Evolutionary conservation across 1,140 invertebrate genomes (phyloP).

Genomic region (Diploscapter pachys): DNA sequence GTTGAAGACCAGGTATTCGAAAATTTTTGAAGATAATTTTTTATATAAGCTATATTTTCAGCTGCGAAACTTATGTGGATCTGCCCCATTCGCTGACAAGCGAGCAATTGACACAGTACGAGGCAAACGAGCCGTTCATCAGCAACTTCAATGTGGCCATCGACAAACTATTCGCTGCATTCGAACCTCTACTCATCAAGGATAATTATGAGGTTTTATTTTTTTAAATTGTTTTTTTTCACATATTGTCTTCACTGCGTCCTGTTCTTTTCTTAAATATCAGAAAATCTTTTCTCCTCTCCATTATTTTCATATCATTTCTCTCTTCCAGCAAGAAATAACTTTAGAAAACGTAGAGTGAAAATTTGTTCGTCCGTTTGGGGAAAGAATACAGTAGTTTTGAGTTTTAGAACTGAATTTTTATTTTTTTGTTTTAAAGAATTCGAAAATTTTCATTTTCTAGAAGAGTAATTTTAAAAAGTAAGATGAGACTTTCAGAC

Average conservation of each 20-base stretch:
- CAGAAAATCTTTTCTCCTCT: neutral
- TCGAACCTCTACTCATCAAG: slow-evolving; percentile 65
- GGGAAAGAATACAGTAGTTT: too few relatives aligned
- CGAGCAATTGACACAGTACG: slow-evolving; percentile 80
- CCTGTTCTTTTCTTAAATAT: neutral
- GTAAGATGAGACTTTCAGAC: neutral
- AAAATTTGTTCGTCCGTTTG: slow-evolving; percentile 50
- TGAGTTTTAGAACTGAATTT: too few relatives aligned
- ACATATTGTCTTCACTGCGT: neutral
- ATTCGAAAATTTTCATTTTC: too few relatives aligned
- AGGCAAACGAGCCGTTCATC: slow-evolving; percentile 85
- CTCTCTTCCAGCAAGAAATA: slow-evolving; percentile 52
- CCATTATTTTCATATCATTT: neutral
- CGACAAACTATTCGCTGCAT: slow-evolving; percentile 74
- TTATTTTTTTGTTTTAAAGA: slow-evolving; percentile 62
- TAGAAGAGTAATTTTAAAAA: too few relatives aligned
- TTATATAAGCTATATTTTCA: slow-evolving; percentile 2
- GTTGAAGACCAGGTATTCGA: slow-evolving; percentile 69
- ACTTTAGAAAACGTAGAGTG: slow-evolving; percentile 76
- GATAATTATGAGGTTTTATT: slow-evolving; percentile 56
- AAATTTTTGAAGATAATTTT: too few relatives aligned
- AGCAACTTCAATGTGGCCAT: slow-evolving; percentile 80
- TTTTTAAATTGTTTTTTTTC: slow-evolving; percentile 1
- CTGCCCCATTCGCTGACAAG: slow-evolving; percentile 59
- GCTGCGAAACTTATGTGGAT: slow-evolving; percentile 44